phyloP scores from a whole-genome alignment of 2,113 vertebrate species.

The Salvelinus alpinus region DNA sequence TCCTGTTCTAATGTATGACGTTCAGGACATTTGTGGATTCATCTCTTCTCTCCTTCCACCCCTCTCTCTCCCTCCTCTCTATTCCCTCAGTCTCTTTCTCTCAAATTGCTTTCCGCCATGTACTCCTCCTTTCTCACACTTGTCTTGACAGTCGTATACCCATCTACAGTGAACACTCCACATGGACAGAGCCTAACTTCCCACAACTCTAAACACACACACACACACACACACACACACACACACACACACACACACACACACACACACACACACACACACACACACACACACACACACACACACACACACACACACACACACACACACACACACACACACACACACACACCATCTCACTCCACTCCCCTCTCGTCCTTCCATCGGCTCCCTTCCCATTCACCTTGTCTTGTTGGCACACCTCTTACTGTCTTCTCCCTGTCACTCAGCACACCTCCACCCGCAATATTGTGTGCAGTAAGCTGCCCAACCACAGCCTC shows the following conservation, averaged over 20 bases:
- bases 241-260: no score
- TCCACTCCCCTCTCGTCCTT: neutral
- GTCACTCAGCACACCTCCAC: neutral
- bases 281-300: no score
- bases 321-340: no score
- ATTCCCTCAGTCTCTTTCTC: conserved; percentile 46
- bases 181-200: conserved; percentile 33
- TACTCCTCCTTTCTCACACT: conserved; percentile 43
- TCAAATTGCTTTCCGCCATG: conserved; percentile 50
- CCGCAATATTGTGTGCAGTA: neutral
- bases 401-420: neutral
- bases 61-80: conserved; percentile 44
- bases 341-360: no score
- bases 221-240: no score
- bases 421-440: neutral
- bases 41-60: conserved; percentile 22
- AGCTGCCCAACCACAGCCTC: neutral
- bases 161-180: conserved; percentile 45
- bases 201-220: neutral
- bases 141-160: conserved; percentile 60
- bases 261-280: no score
- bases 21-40: conserved; percentile 47
- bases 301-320: no score
- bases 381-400: conserved; percentile 4
- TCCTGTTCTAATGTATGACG: conserved; percentile 52